Evolutionary conservation across 1,140 invertebrate species (phyloP), one percentile per base, ranked within the genome.

Genomic region (Chrysomallon squamiferum): DNA sequence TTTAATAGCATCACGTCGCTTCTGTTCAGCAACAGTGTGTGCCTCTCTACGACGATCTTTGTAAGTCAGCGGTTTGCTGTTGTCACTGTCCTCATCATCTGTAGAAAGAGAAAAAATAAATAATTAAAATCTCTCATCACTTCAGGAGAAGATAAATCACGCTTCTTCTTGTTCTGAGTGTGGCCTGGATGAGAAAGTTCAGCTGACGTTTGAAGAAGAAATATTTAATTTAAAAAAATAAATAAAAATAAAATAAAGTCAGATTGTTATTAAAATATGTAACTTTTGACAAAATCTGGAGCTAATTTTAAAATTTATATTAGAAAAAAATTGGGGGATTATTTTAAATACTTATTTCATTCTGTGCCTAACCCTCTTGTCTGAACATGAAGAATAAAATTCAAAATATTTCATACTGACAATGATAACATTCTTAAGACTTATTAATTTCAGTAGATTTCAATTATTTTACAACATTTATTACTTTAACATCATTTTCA

Each of bases 21-120:
- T 98, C 84, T 98, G 96, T 85, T 99, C 96, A 3, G 96, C 96
- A 85, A 96, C 94, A 0, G 96, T 98, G 81, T 98, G 96, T 7
- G 96, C 96, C 85, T 98, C 95, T 67, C 96, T 88, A 38, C 96
- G 88, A 30, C 95, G 86, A 76, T 98, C 96, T 85, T 97, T 97
- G 78, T 97, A 97, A 81, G 91, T 95, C 65, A 95, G 84, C 33
- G 92, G 91, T 65, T 92, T 74, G n/a, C 71, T 72, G 15, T 59
- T 69, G 57, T 76, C 93, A 73, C 91, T 90, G 81, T 96, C 95
- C 84, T 97, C 95, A 86, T 96, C 95, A 85, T 95, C 94, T 92
- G 76, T 27, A 59, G 47, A 22, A 59, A 72, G 6, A 64, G 20
- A 64, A 52, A 20, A 4, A 11, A 20, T 22, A 47, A 4, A 47